These are phyloP conservation scores for Ptilorrhoa leucosticta DNA, from an alignment of 2,113 vertebrate genomes.

Conservation along the genomic window DNA sequence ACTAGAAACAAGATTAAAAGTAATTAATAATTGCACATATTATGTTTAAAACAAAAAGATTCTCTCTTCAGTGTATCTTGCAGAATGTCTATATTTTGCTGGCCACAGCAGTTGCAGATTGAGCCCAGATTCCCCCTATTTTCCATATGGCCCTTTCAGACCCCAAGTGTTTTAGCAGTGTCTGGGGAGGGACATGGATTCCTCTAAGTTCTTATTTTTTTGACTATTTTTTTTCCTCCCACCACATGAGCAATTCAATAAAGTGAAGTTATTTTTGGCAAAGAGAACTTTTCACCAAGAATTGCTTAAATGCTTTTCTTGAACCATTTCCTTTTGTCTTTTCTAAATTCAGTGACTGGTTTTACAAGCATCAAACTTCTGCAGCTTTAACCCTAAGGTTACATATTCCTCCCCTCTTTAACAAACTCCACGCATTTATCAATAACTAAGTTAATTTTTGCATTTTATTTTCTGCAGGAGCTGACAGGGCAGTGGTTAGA, in stretches of 20 bases:
- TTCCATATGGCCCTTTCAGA: background rate
- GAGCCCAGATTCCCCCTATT: background rate
- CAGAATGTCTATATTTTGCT: background rate
- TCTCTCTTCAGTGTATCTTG: background rate
- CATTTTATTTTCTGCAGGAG: background rate
- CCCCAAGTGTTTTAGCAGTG: background rate
- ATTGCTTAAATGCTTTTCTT: background rate
- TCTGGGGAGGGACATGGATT: background rate
- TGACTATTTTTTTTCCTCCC: background rate
- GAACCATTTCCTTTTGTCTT: background rate
- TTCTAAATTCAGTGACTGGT: background rate
- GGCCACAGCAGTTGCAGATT: background rate
- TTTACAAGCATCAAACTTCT: background rate
- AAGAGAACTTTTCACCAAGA: background rate
- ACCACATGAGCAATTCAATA: background rate
- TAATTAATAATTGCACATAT: background rate
- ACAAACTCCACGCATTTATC: background rate
- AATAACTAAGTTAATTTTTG: background rate
- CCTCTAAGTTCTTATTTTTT: background rate
- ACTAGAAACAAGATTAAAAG: background rate
- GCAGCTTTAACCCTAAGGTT: background rate
- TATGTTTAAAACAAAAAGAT: background rate
- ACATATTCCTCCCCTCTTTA: background rate
- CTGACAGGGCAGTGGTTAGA: background rate
- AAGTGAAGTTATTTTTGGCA: constrained; percentile 4